Percentiles rank a stretch among this genome's conserved stretches.
Evolutionary conservation across 2,888 invertebrate genomes (phyloP).

Genomic region (Drosophila paracracens): DNA sequence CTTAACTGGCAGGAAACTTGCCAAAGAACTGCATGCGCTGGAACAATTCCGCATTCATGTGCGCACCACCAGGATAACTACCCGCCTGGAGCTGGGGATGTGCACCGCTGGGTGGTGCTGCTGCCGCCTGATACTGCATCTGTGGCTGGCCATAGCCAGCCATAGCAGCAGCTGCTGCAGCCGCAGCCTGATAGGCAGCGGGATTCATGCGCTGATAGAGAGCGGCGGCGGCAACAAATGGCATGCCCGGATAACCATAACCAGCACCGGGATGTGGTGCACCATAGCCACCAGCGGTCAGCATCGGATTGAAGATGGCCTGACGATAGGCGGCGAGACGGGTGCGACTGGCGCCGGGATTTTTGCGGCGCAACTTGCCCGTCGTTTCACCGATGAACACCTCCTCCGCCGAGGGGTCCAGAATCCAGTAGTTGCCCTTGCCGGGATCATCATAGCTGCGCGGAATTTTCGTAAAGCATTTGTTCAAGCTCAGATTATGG

Average conservation of each 20-base stretch:
- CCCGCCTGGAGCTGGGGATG: conserved; percentile 65
- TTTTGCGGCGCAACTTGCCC: conserved; percentile 95
- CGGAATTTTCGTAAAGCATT: conserved; percentile 99
- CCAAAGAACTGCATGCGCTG: conserved; percentile 85
- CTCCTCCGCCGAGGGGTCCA: conserved; percentile 98
- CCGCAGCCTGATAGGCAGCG: conserved; percentile 69
- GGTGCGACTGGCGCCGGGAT: conserved; percentile 95
- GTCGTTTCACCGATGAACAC: conserved; percentile 99
- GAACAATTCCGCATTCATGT: conserved; percentile 83
- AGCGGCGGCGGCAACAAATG: conserved; percentile 78
- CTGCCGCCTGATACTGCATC: conserved; percentile 61
- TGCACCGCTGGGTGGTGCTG: conserved; percentile 36
- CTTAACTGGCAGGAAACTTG: conserved; percentile 82
- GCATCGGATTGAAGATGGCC: conserved; percentile 81
- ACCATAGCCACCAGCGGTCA: conserved; percentile 71
- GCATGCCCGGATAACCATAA: conserved; percentile 64
- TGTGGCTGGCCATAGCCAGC: conserved; percentile 63
- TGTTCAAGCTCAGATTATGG: conserved; percentile 98
- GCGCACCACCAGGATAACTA: conserved; percentile 58
- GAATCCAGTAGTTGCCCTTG: conserved; percentile 99
- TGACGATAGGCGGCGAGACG: conserved; percentile 95
- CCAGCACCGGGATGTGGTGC: conserved; percentile 52
- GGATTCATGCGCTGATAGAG: conserved; percentile 83
- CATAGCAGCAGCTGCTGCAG: conserved; percentile 60
- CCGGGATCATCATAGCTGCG: conserved; percentile 99